Base-by-base conservation (phyloP, 2,888 invertebrate species). In the Clistopyga incitator region DNA sequence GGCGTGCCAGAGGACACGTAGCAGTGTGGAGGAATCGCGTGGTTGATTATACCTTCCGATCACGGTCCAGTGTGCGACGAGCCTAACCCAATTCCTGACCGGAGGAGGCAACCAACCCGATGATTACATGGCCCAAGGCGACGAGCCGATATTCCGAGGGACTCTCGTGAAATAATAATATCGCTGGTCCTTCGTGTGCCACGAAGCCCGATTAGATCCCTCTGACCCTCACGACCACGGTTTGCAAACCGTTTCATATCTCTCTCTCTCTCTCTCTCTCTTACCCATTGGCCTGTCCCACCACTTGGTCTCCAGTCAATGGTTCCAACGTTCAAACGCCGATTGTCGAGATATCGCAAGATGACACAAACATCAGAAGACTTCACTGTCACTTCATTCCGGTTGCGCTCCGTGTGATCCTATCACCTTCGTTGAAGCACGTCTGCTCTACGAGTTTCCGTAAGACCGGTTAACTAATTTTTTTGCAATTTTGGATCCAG, bases 161-260 rank as follows among this genome's bases (percentile, higher is more conserved):
- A 86, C 82, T 83, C 87, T 80, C 78, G 75, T 76, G 87, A 90
- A 89, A 90, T 90, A 90, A 90, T 90, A 89, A 90, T 89, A 89
- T 89, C 88, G 79, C 77, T 78, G 64, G 64, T 18, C 38, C 64
- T 61, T 61, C 61, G 61, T 29, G 34, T 29, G 61, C 61, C 61
- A 34, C 34, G 61, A 34, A 61, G 34, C 34, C n/a, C 61, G 61
- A 61, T 61, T 34, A 61, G 34, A 34, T 61, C 61, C 34, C 34
- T 34, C 61, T 34, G 61, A 34, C 34, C 34, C 61, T 61, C n/a
- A n/a, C 18, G 8, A 61, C 34, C 34, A 61, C 34, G 29, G 59
- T 59, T 59, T 34, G 59, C 29, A 29, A 59, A 59, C 29, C 59
- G 23, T 56, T 56, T 15, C 25, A 23, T 56, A 56, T 59, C 25